phyloP scores from a whole-genome alignment of 2,888 invertebrate genomes.

The Escarpia spicata region DNA sequence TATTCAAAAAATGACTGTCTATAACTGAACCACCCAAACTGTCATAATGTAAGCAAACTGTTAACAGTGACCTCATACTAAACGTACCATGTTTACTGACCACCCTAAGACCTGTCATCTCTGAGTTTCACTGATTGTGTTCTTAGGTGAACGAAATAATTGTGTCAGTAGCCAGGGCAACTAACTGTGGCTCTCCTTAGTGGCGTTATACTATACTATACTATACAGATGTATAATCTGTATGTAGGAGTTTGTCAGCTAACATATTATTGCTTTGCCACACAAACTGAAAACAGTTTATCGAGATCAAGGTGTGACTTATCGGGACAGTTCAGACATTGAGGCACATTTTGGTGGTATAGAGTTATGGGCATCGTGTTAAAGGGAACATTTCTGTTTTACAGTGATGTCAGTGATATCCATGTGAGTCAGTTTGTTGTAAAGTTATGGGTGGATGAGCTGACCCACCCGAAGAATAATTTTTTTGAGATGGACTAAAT shows the following conservation, averaged over 20 bases:
- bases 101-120: not conserved
- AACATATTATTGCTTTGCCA: not conserved
- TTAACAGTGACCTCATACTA: not conserved
- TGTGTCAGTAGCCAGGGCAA: not conserved
- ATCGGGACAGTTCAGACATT: too few relatives aligned
- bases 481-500: too few relatives aligned
- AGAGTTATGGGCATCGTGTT: too few relatives aligned
- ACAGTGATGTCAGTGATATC: too few relatives aligned
- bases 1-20: not conserved
- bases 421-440: too few relatives aligned
- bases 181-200: not conserved
- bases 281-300: too few relatives aligned
- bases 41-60: not conserved
- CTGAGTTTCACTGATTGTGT: not conserved
- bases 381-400: too few relatives aligned
- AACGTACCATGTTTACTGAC: not conserved
- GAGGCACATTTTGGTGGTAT: too few relatives aligned
- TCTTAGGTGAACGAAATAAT: not conserved
- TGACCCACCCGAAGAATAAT: too few relatives aligned
- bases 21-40: not conserved
- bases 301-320: too few relatives aligned
- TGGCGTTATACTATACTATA: not conserved
- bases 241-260: not conserved
- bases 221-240: too few relatives aligned
- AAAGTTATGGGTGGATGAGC: too few relatives aligned